Evolutionary conservation across 1,140 invertebrate species (phyloP).

Genomic region (Macrostomum lignano): DNA sequence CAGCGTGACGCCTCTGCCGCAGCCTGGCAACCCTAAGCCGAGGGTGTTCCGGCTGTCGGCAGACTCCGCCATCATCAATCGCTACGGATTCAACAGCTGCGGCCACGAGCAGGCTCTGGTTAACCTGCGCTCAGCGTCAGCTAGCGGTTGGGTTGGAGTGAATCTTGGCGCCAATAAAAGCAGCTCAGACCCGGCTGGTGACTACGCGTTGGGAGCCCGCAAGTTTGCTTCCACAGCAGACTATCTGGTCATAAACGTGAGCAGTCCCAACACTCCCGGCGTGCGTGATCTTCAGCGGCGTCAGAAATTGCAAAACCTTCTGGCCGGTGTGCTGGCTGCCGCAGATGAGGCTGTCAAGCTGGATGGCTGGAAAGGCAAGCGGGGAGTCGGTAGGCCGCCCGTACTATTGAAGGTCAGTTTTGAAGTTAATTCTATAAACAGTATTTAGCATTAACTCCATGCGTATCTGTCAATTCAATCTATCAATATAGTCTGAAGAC

Average conservation of each 20-base stretch:
- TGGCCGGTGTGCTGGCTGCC: too few species aligned
- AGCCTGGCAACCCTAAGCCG: conserved; percentile 64
- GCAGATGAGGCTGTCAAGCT: too few species aligned
- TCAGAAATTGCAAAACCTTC: conserved; percentile 37
- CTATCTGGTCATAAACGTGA: conserved; percentile 32
- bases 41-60: conserved; percentile 55
- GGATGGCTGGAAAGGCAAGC: too few species aligned
- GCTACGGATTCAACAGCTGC: conserved; percentile 81
- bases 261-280: conserved; percentile 65
- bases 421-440: too few species aligned
- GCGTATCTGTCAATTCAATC: too few species aligned
- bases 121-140: conserved; percentile 11
- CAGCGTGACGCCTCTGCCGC: conserved; percentile 66
- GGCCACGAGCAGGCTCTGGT: conserved; percentile 38
- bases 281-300: conserved; percentile 52
- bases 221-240: conserved; percentile 28
- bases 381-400: too few species aligned
- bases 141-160: conserved; percentile 37
- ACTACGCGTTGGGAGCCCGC: conserved; percentile 39
- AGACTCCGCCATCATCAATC: conserved; percentile 70
- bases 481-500: too few species aligned
- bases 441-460: too few species aligned
- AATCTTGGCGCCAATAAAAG: conserved; percentile 84
- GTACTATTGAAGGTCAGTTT: too few species aligned
- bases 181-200: conserved; percentile 40